phyloP scores from a whole-genome alignment of 2,113 vertebrate genomes.

The Epinephelus fuscoguttatus region DNA sequence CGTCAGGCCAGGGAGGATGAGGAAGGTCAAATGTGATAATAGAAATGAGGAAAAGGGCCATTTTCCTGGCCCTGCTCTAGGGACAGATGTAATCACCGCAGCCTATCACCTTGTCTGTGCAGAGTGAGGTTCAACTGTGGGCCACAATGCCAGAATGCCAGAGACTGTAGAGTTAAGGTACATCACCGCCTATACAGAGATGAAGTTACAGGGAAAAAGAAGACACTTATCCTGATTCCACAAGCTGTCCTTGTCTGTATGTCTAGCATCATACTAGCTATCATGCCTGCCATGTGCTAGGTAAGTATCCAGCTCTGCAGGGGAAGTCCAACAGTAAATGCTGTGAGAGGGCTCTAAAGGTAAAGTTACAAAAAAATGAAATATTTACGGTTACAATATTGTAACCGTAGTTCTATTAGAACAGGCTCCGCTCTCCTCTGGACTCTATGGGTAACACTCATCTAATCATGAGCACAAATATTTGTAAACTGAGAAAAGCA shows the following conservation, averaged over 20 bases:
- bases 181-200: constrained; percentile 4
- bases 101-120: constrained; percentile 63
- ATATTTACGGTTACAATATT: no score
- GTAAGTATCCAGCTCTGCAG: constrained; percentile 1
- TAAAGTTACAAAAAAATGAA: no score
- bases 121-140: constrained; percentile 69
- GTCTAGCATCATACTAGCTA: constrained; percentile 1
- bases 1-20: constrained; percentile 79
- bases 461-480: no score
- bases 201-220: background rate
- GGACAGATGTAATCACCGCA: constrained; percentile 81
- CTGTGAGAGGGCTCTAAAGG: background rate
- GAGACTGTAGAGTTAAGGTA: constrained; percentile 20
- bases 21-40: constrained; percentile 85
- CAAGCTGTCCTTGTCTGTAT: background rate
- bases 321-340: background rate
- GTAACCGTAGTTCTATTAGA: no score
- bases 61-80: constrained; percentile 68
- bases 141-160: constrained; percentile 49
- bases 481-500: no score
- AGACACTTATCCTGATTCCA: constrained; percentile 11
- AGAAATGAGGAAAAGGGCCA: constrained; percentile 78
- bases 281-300: constrained; percentile 1
- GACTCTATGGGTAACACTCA: no score
- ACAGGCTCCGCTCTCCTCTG: no score